These are phyloP conservation scores for Odontothrips loti DNA, from an alignment of 2,888 invertebrate genomes.

Conservation along the genomic window DNA sequence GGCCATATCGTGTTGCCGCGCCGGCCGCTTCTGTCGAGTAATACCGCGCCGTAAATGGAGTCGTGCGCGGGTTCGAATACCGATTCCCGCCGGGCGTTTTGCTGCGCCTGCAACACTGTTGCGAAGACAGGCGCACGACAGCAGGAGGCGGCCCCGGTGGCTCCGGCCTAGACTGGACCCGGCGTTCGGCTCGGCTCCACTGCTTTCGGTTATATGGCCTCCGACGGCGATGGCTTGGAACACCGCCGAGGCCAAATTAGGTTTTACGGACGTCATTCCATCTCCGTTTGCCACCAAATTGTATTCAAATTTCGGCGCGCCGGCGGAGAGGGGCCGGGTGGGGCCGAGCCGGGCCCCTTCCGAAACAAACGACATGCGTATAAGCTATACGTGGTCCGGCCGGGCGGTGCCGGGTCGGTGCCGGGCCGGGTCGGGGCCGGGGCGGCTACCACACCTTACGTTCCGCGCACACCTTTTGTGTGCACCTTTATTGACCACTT, in stretches of 20 bases:
- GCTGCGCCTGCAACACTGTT: neutral
- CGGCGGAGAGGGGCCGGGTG: neutral
- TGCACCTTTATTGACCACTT: conserved; percentile 17
- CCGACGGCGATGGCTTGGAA: neutral
- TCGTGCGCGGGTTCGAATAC: neutral
- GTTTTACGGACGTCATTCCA: conserved; percentile 10
- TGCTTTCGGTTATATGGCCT: conserved; percentile 5
- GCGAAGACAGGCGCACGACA: neutral
- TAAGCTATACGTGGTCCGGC: too few species aligned
- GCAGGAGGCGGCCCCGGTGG: too few species aligned
- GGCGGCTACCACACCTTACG: neutral
- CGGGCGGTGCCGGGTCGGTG: neutral
- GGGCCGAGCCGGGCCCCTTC: neutral
- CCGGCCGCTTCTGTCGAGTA: too few species aligned
- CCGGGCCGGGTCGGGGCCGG: neutral
- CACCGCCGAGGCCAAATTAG: neutral
- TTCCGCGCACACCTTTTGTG: neutral
- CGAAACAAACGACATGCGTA: neutral
- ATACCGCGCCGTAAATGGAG: too few species aligned
- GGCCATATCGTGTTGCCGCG: too few species aligned
- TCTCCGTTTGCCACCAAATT: conserved; percentile 22
- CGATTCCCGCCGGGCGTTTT: neutral
- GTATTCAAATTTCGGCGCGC: conserved; percentile 22
- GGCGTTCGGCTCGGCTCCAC: neutral
- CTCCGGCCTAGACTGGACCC: neutral